A percentile compares a stretch with the other conserved stretches of the same genome.
phyloP scores from a whole-genome alignment of 2,113 vertebrate species.

The Marcusenius ussheri region DNA sequence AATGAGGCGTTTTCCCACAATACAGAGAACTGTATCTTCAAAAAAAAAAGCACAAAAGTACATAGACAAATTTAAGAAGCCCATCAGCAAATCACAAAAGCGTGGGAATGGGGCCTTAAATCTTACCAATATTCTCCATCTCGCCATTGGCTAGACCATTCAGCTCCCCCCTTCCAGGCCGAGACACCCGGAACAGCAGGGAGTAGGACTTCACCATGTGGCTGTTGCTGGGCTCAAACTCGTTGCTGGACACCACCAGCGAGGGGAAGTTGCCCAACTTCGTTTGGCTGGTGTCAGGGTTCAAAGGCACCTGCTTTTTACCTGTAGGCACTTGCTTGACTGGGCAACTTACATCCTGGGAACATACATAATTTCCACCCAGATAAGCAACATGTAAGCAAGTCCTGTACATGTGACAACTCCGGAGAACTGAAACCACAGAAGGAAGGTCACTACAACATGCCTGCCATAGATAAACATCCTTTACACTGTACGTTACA shows the following conservation, averaged over 20 bases:
- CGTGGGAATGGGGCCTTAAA: neutral
- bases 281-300: constrained; percentile 91
- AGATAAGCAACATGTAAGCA: neutral
- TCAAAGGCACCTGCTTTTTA: constrained; percentile 99
- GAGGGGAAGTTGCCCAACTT: constrained; percentile 90
- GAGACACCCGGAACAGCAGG: constrained; percentile 91
- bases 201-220: constrained; percentile 99
- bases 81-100: neutral
- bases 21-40: neutral
- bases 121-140: constrained; percentile 89
- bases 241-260: constrained; percentile 92
- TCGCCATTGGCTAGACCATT: constrained; percentile 86
- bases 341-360: constrained; percentile 95
- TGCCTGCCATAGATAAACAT: neutral
- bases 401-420: neutral
- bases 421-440: neutral
- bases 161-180: constrained; percentile 79
- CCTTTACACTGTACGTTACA: neutral
- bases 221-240: constrained; percentile 98
- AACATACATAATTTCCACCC: neutral
- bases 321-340: constrained; percentile 99
- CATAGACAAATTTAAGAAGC: neutral
- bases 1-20: neutral
- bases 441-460: neutral
- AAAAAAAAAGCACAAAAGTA: neutral